These are phyloP conservation scores for Incurvaria masculella DNA, from an alignment of 2,888 invertebrate species.

Conservation along the genomic window DNA sequence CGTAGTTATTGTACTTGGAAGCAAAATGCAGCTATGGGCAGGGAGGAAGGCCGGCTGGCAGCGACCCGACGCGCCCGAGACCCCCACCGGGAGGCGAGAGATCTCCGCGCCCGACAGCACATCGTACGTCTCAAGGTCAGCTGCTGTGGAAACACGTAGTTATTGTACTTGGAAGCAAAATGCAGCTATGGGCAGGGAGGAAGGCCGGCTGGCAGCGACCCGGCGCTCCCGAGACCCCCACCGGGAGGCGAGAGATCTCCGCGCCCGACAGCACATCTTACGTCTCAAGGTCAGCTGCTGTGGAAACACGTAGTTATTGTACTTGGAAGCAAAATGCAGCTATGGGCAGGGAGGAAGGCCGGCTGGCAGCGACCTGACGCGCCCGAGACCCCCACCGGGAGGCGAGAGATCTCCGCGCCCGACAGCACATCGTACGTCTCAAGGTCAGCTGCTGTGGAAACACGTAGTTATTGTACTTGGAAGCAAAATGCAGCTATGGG, in stretches of 20 bases:
- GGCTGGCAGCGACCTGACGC: constrained; percentile 64
- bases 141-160: too few relatives aligned
- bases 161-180: too few relatives aligned
- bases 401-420: constrained; percentile 56
- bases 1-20: too few relatives aligned
- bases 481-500: constrained; percentile 2
- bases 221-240: constrained; percentile 56
- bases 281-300: constrained; percentile 50
- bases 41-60: constrained; percentile 52
- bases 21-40: constrained; percentile 20
- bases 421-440: constrained; percentile 62
- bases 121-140: constrained; percentile 56
- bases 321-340: constrained; percentile 3
- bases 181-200: constrained; percentile 25
- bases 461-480: too few relatives aligned
- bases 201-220: constrained; percentile 62
- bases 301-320: constrained; percentile 15
- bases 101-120: constrained; percentile 62
- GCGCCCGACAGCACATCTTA: constrained; percentile 64
- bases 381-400: constrained; percentile 60
- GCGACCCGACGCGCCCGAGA: constrained; percentile 59
- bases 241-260: constrained; percentile 58
- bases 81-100: constrained; percentile 60
- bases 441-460: constrained; percentile 52
- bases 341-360: constrained; percentile 28